Evolutionary conservation across 2,888 invertebrate species (phyloP), one percentile per base, ranked within the genome.

Genomic region (Erpobdella octoculata): DNA sequence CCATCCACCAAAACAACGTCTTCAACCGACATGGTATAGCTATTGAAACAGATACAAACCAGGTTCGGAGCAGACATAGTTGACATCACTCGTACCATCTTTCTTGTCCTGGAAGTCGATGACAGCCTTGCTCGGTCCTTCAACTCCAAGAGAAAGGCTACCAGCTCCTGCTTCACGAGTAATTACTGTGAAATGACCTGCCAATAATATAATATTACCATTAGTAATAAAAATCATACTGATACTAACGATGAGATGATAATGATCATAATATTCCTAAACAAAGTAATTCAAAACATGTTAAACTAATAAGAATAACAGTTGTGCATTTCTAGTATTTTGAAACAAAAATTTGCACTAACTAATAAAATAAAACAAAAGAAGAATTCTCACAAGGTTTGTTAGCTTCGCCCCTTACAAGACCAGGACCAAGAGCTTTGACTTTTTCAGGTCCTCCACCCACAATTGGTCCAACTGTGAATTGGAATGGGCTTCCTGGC

Each of bases 131-230:
- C 93, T 93, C 2, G 97, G 97, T 0, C 98, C 97, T 83, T 98
- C 97, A 62, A 98, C 90, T 0, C 95, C 93, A 75, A 98, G 93
- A 65, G 94, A 93, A 71, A 98, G 86, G 67, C 93, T 91, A 0
- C 98, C 98, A 36, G 95, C 93, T 0, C 97, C 97, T 2, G 96
- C 97, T 82, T 98, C 97, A 33, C 97, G 88, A 0, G 96, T 97
- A 93, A 95, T 97, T 1, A 98, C 93, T 84, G 96, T 98, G 81
- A 86, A 87, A 70, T 85, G 84, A 77, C 83, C 85, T 85, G 77
- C 9, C 5, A 31, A n/a, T 41, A 12, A n/a, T n/a, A 15, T 15
- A 46, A 46, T 46, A 15, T 15, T 46, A 46, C 15, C n/a, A 15
- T 46, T n/a, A 15, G n/a, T 46, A 46, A 15, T 46, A 46, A 15